Percentiles rank a stretch among this genome's conserved stretches.
These are phyloP conservation scores for Strigops habroptila DNA, from an alignment of 2,113 vertebrate genomes.

Conservation along the genomic window DNA sequence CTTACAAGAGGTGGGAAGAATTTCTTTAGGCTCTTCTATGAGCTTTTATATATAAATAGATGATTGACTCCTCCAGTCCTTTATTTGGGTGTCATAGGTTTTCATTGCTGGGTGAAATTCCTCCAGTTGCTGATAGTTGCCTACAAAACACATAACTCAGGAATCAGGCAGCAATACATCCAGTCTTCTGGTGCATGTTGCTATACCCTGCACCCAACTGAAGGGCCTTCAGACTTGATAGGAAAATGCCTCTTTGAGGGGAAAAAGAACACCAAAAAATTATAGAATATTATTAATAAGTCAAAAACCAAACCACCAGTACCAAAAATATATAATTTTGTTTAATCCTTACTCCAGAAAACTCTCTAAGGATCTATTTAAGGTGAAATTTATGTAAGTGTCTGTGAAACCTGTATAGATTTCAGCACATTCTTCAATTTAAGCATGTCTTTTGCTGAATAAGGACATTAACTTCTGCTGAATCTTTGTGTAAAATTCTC, in stretches of 20 bases:
- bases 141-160: not conserved
- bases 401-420: not conserved
- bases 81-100: not conserved
- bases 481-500: not conserved
- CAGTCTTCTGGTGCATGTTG: not conserved
- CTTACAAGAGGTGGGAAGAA: not conserved
- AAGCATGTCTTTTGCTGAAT: not conserved
- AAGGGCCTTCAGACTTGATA: not conserved
- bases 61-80: not conserved
- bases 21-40: not conserved
- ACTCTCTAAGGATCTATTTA: not conserved
- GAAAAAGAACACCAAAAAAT: not conserved
- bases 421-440: constrained; percentile 12
- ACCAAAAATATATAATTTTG: not conserved
- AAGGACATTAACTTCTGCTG: not conserved
- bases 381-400: not conserved
- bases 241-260: not conserved
- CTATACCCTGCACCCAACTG: not conserved
- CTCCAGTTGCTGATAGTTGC: not conserved
- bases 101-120: not conserved
- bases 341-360: not conserved
- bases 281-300: not conserved
- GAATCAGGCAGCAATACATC: not conserved
- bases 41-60: constrained; percentile 9
- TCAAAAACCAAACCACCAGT: not conserved